phyloP scores from a whole-genome alignment of 92 coral and sea anemone species.

The Epizoanthus illoricatus region DNA sequence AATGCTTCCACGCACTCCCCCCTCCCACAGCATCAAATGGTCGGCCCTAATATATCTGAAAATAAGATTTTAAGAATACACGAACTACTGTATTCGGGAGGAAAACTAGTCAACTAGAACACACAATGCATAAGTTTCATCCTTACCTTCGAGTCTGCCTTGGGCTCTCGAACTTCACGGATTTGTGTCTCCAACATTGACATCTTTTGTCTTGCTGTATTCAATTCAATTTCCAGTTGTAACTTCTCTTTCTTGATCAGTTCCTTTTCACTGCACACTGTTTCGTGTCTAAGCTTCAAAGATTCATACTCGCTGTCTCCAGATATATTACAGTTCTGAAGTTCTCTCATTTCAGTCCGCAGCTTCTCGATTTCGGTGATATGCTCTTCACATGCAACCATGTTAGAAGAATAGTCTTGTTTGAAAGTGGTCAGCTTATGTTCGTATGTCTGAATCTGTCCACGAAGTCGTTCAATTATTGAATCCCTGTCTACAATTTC shows the following conservation, averaged over 20 bases:
- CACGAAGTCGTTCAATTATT: slow-evolving; percentile 75
- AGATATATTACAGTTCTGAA: slow-evolving; percentile 18
- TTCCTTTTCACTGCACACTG: slow-evolving; percentile 46
- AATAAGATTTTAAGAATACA: too few relatives aligned
- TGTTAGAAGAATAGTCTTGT: slow-evolving; percentile 27
- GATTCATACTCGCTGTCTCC: slow-evolving; percentile 42
- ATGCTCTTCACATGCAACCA: slow-evolving; percentile 3
- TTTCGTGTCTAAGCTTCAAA: slow-evolving; percentile 44
- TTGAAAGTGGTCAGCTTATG: slow-evolving; percentile 70
- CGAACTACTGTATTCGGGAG: background rate
- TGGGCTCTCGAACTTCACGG: slow-evolving; percentile 9
- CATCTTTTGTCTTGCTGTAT: slow-evolving; percentile 16
- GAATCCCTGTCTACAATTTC: slow-evolving; percentile 74
- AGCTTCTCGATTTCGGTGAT: slow-evolving; percentile 4
- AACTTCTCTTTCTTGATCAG: slow-evolving; percentile 1
- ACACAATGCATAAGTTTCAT: too few relatives aligned
- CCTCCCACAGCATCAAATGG: too few relatives aligned
- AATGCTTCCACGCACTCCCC: too few relatives aligned
- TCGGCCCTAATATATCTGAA: too few relatives aligned
- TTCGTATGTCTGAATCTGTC: slow-evolving; percentile 67
- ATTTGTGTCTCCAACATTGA: slow-evolving; percentile 16
- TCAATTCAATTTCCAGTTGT: slow-evolving; percentile 29
- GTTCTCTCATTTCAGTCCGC: slow-evolving; percentile 12
- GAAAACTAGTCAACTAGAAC: background rate
- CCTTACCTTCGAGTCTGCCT: slow-evolving; percentile 14